These are phyloP conservation scores for Neodontobutis hainanensis DNA, from an alignment of 2,113 vertebrate species.

Conservation along the genomic window DNA sequence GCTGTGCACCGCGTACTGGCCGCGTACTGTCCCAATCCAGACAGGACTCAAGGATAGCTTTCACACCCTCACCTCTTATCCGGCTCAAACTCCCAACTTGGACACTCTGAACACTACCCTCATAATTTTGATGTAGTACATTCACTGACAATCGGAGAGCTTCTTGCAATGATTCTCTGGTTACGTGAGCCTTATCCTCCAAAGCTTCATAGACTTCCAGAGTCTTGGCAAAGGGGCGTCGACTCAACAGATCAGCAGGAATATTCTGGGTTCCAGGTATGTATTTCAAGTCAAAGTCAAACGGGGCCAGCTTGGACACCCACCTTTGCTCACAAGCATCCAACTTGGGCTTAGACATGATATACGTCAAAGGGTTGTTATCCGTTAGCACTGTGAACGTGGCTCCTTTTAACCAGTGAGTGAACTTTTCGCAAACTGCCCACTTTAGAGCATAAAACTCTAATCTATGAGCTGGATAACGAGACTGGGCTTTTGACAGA, in stretches of 20 bases:
- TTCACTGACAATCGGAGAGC: no score
- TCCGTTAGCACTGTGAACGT: neutral
- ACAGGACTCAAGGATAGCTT: no score
- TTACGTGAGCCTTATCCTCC: no score
- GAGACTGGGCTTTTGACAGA: neutral
- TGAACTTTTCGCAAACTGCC: neutral
- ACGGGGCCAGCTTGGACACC: constrained; percentile 14
- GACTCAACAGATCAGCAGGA: constrained; percentile 2
- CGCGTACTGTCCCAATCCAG: no score
- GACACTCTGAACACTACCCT: no score
- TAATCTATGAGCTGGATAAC: neutral
- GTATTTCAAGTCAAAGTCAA: constrained; percentile 5
- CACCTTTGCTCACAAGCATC: neutral
- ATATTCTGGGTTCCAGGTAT: constrained; percentile 1
- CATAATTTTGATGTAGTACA: no score
- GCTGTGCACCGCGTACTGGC: no score
- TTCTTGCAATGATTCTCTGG: no score
- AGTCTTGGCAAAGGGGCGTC: constrained; percentile 6
- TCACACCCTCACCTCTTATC: no score
- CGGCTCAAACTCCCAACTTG: no score
- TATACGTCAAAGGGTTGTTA: neutral
- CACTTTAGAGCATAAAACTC: neutral
- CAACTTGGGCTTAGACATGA: neutral
- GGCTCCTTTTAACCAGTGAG: neutral
- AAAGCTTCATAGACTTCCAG: no score